Percentiles rank a stretch among this genome's conserved stretches.
These are phyloP conservation scores for Drosophila saltans DNA, from an alignment of 1,140 invertebrate genomes.

Conservation along the genomic window DNA sequence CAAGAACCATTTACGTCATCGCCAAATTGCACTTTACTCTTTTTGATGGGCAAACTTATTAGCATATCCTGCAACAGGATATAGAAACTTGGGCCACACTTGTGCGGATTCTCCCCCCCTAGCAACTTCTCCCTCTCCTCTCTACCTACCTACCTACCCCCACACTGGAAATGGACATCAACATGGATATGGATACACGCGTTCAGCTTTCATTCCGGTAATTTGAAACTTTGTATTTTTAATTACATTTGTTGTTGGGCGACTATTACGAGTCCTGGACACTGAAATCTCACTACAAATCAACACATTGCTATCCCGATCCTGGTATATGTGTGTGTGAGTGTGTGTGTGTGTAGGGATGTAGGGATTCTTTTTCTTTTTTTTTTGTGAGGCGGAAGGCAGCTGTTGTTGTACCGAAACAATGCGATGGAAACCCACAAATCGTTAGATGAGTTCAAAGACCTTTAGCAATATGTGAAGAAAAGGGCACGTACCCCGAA, in stretches of 20 bases:
- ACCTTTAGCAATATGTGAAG: slow-evolving; percentile 49
- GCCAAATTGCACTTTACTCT: slow-evolving; percentile 73
- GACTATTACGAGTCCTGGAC: slow-evolving; percentile 16
- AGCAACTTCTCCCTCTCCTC: no score
- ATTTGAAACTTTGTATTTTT: slow-evolving; percentile 77
- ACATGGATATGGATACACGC: slow-evolving; percentile 44
- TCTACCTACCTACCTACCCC: background rate
- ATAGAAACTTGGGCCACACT: slow-evolving; percentile 59
- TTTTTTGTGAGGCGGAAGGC: slow-evolving; percentile 28
- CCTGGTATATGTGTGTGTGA: slow-evolving; percentile 1
- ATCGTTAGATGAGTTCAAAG: slow-evolving; percentile 76
- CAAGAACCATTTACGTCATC: slow-evolving; percentile 72
- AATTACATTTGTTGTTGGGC: slow-evolving; percentile 71
- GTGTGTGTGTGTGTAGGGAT: slow-evolving; percentile 10
- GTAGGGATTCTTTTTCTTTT: slow-evolving; percentile 35
- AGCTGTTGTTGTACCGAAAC: slow-evolving; percentile 63
- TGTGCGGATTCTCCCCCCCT: slow-evolving; percentile 60
- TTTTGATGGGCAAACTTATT: slow-evolving; percentile 72
- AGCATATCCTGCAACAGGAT: slow-evolving; percentile 80
- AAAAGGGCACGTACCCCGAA: slow-evolving; percentile 52
- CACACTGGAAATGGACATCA: slow-evolving; percentile 6
- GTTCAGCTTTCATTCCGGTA: slow-evolving; percentile 61
- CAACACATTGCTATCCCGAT: slow-evolving; percentile 14
- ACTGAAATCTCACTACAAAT: slow-evolving; percentile 49
- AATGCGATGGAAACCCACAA: slow-evolving; percentile 60